Base-by-base conservation (phyloP, 2,113 vertebrate genomes). In the Tupaia chinensis region DNA sequence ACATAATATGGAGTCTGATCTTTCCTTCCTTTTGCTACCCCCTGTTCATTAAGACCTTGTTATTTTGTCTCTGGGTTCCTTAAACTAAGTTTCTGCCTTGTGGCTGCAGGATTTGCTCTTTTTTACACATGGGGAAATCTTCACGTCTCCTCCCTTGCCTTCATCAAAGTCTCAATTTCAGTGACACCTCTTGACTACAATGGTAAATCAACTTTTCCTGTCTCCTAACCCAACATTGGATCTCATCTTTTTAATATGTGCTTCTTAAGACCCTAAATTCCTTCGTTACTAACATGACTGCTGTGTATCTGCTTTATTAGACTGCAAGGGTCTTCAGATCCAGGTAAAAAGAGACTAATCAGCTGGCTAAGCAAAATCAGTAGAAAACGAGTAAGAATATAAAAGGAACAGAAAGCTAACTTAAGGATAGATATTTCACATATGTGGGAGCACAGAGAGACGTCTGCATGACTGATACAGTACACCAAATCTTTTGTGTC, bases 301-400 rank as follows among this genome's bases (percentile, higher is more conserved):
- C 61, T 65, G 34, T 82, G 19, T 82, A 8, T 44, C 69, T 82
- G 66, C 29, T 72, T 54, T 29, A 81, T 27, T 58, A 65, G 60
- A 61, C 32, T 60, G 27, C 25, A 87, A 80, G 53, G 53, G 56
- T 77, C 63, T 76, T 56, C 58, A 78, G 8, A 23, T 10, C 54
- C 34, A 61, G 61, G 15, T 78, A 74, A 23, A 13, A 80, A 53
- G 4, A 72, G 54, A 32, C 27, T 78, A 44, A 81, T 16, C 53
- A 65, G 63, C 15, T 77, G 54, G 73, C n/a, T 61, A 94, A 96
- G 86, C 34, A 84, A 89, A 86, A 54, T 63, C 56, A 93, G 87
- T 9, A 90, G 56, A 87, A 87, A 87, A 85, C 65, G 14, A 93
- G 60, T 34, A 68, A 82, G 53, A 69, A 69, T 25, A 4, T n/a